Evolutionary conservation across 2,113 vertebrate species (phyloP).

Genomic region (Brachypteracias leptosomus): DNA sequence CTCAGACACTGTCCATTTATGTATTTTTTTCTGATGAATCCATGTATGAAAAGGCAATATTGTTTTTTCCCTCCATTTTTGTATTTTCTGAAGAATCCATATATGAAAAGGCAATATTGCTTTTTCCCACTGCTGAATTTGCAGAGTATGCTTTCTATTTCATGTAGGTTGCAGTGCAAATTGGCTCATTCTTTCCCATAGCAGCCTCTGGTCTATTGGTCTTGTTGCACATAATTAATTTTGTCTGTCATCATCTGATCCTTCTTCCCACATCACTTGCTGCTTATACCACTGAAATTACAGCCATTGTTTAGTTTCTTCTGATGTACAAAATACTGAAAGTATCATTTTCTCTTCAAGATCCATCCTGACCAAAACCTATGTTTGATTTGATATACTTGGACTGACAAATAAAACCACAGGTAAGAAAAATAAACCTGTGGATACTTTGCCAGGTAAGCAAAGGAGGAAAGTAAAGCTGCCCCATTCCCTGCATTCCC

Average conservation of each 20-base stretch:
- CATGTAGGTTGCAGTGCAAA: not conserved
- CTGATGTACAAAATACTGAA: slow-evolving; percentile 12
- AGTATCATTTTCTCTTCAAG: slow-evolving; percentile 33
- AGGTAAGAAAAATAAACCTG: slow-evolving; percentile 65
- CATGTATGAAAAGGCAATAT: not conserved
- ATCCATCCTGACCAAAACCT: slow-evolving; percentile 38
- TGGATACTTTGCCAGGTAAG: not conserved
- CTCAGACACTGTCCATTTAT: not conserved
- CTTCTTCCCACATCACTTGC: slow-evolving; percentile 46
- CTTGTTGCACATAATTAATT: slow-evolving; percentile 14
- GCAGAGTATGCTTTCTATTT: slow-evolving; percentile 8
- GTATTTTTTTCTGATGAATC: not conserved
- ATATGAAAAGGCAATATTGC: not conserved
- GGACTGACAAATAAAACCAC: slow-evolving; percentile 60
- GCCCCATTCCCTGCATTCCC: not conserved
- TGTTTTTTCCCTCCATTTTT: not conserved
- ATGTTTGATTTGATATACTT: slow-evolving; percentile 64
- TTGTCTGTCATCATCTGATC: slow-evolving; percentile 35
- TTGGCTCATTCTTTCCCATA: not conserved
- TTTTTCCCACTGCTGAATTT: not conserved
- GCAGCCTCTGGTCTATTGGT: not conserved
- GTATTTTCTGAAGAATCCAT: not conserved
- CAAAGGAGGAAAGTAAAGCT: slow-evolving; percentile 35
- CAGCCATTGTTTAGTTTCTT: slow-evolving; percentile 24
- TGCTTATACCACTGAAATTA: slow-evolving; percentile 20